Percentiles rank a stretch among this genome's conserved stretches.
Evolutionary conservation across 2,113 vertebrate genomes (phyloP).

Genomic region (Zootoca vivipara): DNA sequence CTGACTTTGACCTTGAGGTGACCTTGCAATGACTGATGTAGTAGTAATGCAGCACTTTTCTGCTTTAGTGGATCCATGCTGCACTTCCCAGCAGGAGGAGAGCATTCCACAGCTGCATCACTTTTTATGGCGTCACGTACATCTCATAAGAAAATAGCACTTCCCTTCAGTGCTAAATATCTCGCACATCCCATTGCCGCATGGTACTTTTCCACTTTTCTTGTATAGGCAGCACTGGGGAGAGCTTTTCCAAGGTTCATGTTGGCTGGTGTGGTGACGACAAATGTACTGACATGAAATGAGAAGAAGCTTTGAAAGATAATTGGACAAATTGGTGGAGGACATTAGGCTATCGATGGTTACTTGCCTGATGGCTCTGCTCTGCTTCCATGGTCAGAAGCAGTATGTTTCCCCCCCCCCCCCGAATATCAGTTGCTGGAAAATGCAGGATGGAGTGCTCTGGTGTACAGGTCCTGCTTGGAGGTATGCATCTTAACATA

Average conservation of each 20-base stretch:
- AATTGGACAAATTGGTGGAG: too few relatives aligned
- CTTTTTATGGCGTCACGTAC: neutral
- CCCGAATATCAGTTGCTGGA: too few relatives aligned
- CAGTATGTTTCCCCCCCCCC: too few relatives aligned
- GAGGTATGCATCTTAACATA: neutral
- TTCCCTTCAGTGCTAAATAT: neutral
- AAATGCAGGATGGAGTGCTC: too few relatives aligned
- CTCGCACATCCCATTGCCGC: neutral
- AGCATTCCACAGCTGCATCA: neutral
- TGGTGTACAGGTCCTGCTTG: too few relatives aligned
- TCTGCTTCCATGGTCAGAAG: too few relatives aligned
- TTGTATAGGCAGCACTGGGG: neutral
- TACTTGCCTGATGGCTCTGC: too few relatives aligned
- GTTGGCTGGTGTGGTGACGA: neutral
- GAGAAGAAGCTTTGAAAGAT: too few relatives aligned
- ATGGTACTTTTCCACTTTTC: neutral
- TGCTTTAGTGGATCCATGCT: neutral
- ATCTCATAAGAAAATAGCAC: neutral
- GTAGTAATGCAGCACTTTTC: neutral
- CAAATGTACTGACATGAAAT: too few relatives aligned
- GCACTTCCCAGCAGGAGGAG: conserved; percentile 3
- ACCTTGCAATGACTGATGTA: conserved; percentile 25
- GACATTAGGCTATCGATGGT: too few relatives aligned
- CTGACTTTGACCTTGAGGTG: conserved; percentile 1
- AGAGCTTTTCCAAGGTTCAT: neutral